A percentile compares a stretch with the other conserved stretches of the same genome.
These are phyloP conservation scores for Lycopodina hypogea DNA, from an alignment of 37 sponge, comb jelly and placozoan species.

Conservation along the genomic window DNA sequence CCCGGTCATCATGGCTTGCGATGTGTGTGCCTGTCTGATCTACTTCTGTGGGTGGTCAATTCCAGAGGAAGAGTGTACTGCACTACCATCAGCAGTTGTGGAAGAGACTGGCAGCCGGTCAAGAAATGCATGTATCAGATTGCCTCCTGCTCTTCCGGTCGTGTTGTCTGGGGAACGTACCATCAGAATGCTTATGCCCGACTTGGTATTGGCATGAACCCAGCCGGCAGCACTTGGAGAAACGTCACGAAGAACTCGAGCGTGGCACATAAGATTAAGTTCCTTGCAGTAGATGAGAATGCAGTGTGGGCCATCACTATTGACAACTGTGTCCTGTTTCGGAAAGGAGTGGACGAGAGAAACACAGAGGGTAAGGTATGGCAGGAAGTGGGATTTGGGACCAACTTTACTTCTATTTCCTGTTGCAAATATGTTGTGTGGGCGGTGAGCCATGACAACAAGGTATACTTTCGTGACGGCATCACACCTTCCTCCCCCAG, in stretches of 20 bases:
- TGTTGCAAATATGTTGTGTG: conserved; percentile 53
- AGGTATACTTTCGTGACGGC: conserved; percentile 40
- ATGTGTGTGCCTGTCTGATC: conserved; percentile 44
- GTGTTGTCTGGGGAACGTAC: conserved; percentile 57
- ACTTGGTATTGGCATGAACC: conserved; percentile 45
- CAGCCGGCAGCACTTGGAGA: conserved; percentile 44
- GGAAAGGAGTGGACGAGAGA: conserved; percentile 45
- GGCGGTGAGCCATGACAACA: conserved; percentile 20
- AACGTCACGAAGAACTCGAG: conserved; percentile 26
- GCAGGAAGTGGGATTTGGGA: conserved; percentile 33
- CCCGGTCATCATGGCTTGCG: conserved; percentile 31
- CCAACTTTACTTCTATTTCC: conserved; percentile 18
- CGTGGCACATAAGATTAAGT: conserved; percentile 26
- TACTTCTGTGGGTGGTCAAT: conserved; percentile 54
- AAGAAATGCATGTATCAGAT: conserved; percentile 39
- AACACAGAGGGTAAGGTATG: conserved; percentile 54
- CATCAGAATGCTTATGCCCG: conserved; percentile 51
- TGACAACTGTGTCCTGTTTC: conserved; percentile 50
- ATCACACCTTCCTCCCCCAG: conserved; percentile 26
- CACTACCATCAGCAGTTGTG: conserved; percentile 12
- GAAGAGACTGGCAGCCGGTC: conserved; percentile 41
- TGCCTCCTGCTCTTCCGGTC: conserved; percentile 51
- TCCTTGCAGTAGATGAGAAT: conserved; percentile 37
- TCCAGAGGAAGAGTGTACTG: conserved; percentile 26
- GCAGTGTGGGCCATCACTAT: conserved; percentile 52